Base-by-base conservation (phyloP, 2,113 vertebrate species). In the Hemicordylus capensis region DNA sequence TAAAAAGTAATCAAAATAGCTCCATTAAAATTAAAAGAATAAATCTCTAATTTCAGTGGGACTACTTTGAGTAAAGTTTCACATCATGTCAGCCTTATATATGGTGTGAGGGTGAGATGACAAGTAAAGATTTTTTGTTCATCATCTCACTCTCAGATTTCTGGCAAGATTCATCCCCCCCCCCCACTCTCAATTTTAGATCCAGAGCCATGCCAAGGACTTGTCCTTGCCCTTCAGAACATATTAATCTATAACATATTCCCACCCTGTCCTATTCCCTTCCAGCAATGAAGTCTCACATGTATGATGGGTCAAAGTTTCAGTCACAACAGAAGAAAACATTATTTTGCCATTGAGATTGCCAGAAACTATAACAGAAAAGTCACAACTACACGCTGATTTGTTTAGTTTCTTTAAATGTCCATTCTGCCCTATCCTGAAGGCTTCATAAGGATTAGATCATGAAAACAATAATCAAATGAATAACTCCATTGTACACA, bases 101-200 rank as follows among this genome's bases (percentile, higher is more conserved):
- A n/a, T n/a, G n/a, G n/a, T n/a, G n/a, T n/a, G n/a, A n/a, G n/a
- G n/a, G n/a, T n/a, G n/a, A n/a, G n/a, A n/a, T n/a, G n/a, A n/a
- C n/a, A n/a, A n/a, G n/a, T n/a, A n/a, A n/a, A n/a, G n/a, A n/a
- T n/a, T n/a, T n/a, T n/a, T n/a, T n/a, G n/a, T n/a, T n/a, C n/a
- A n/a, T n/a, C n/a, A n/a, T n/a, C n/a, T n/a, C n/a, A n/a, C n/a
- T n/a, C 2, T 78, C 20, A 44, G 28, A 31, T 63, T 15, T n/a
- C n/a, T n/a, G n/a, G n/a, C n/a, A n/a, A n/a, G n/a, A 51, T 51
- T 6, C 48, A 51, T 51, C 48, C 6, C 48, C 48, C 48, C 48
- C 48, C 12, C 48, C 12, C 20, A 34, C n/a, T 80, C 87, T 92
- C 28, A 37, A 56, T 58, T 76, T 76, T 76, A 76, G 75, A 58